Conservation (phyloP, 2,797 vertebrate genomes). For the Typhlichthys eigenmanni region DNA sequence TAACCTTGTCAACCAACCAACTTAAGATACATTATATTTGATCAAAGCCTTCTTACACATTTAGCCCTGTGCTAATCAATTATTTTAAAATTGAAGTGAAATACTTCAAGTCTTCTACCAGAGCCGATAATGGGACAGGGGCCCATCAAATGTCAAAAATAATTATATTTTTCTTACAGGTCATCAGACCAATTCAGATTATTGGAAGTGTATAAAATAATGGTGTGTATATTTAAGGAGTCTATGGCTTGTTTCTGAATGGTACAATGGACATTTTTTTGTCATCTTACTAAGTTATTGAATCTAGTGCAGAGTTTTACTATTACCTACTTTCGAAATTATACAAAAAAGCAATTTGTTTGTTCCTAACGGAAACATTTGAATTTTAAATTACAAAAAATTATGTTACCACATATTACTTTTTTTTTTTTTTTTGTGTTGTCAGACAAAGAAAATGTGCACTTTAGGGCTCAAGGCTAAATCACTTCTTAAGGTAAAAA, state of each 20-base stretch:
- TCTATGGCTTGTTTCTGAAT: constrained; percentile 29
- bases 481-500: constrained; percentile 8
- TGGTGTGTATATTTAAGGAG: neutral
- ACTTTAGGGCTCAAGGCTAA: neutral
- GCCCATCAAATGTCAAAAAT: neutral
- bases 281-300: constrained; percentile 13
- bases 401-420: no score
- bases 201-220: neutral
- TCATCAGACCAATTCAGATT: neutral
- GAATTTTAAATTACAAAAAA: no score
- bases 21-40: no score
- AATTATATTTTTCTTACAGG: neutral
- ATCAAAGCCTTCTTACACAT: neutral
- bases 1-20: no score
- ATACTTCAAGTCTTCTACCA: neutral
- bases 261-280: neutral
- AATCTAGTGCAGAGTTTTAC: neutral
- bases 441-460: neutral
- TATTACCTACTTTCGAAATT: neutral
- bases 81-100: no score
- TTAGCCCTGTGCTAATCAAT: neutral
- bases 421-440: no score
- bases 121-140: neutral
- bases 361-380: neutral
- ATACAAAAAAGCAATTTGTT: neutral